phyloP scores from a whole-genome alignment of 2,888 invertebrate genomes.

The Galerucella nymphaeae region DNA sequence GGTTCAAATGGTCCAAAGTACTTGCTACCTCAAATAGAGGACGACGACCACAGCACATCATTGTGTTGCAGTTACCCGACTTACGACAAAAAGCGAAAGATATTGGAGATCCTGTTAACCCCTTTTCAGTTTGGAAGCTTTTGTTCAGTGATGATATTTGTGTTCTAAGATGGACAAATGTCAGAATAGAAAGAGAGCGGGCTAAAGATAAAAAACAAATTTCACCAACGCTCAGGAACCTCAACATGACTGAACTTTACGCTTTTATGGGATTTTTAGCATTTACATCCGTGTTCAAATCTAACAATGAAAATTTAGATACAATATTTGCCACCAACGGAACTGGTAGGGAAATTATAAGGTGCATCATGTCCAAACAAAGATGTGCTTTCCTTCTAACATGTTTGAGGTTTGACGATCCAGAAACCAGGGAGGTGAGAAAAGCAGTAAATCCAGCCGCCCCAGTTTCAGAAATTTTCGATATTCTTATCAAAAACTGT shows the following conservation, averaged over 20 bases:
- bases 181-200: conserved; percentile 23
- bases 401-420: conserved; percentile 38
- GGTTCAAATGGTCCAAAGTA: conserved; percentile 31
- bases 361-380: conserved; percentile 27
- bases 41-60: conserved; percentile 31
- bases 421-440: conserved; percentile 27
- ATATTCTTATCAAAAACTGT: conserved; percentile 32
- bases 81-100: conserved; percentile 31
- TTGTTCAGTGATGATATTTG: conserved; percentile 32
- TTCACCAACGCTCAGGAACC: neutral
- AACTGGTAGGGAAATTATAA: conserved; percentile 31
- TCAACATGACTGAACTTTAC: conserved; percentile 13
- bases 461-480: conserved; percentile 20
- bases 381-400: conserved; percentile 31
- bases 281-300: conserved; percentile 29
- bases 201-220: no score
- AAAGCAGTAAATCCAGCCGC: conserved; percentile 28
- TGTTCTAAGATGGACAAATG: conserved; percentile 27
- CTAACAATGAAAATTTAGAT: conserved; percentile 29
- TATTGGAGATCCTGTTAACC: conserved; percentile 26
- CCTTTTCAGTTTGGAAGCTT: conserved; percentile 28
- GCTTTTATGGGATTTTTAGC: conserved; percentile 21
- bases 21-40: conserved; percentile 33
- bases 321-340: conserved; percentile 26
- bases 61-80: conserved; percentile 32